Base-by-base conservation (phyloP, 2,113 vertebrate genomes). In the Sapajus apella region DNA sequence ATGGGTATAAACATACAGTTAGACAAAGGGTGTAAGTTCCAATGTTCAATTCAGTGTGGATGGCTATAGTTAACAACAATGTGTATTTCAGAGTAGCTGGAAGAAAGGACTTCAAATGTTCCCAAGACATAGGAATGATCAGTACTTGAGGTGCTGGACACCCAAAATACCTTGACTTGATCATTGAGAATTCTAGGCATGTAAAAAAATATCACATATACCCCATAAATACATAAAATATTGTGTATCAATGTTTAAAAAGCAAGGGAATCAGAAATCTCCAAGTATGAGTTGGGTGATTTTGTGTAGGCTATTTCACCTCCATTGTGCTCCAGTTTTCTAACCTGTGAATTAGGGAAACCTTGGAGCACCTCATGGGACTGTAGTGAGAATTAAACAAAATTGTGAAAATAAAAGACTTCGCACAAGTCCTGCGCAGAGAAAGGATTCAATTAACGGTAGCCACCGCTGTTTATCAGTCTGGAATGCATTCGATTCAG, bases 321-420 rank as follows among this genome's bases (percentile, higher is more conserved):
- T 55, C n/a, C 30, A 86, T 52, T 25, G n/a, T 23, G 21, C 5
- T 13, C 27, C 43, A 10, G 27, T 30, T 30, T 70, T 16, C 64
- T 77, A 37, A 6, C 43, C 79, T 50, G 43, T 47, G 70, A 11
- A 18, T 76, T 11, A 40, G 73, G 37, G 40, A 9, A 8, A 20
- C 43, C 50, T 25, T 4, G 0, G 4, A 40, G 70, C 0, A 9
- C 6, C 80, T 17, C 3, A 0, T 0, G 2, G 4, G 75, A 61
- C 58, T 47, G 37, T 4, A 12, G 23, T 2, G 9, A 66, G 58
- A 32, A 77, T 17, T 35, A 68, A 85, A 81, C 8, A 45, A 93
- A 77, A 79, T 8, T 17, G 43, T 43, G 61, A 23, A 76, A 61
- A 89, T 43, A 43, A n/a, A 83, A 88, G 47, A 10, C n/a, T 20